Conservation (phyloP, 2,797 vertebrate genomes). For the Sebastes trivittatus region DNA sequence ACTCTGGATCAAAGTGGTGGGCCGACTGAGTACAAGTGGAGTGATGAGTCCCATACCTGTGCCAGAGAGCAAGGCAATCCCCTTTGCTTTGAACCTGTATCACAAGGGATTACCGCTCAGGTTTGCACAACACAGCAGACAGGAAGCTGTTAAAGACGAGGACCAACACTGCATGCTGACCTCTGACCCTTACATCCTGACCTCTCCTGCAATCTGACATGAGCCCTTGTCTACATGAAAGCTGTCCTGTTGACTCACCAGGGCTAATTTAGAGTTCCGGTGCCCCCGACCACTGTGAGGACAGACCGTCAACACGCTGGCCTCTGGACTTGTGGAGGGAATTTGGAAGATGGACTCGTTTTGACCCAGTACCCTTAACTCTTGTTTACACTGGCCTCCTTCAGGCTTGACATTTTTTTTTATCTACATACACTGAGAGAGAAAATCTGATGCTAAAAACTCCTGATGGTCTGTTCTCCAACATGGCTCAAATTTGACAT, state of each 20-base stretch:
- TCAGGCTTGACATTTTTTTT: background rate
- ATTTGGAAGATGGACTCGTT: constrained; percentile 38
- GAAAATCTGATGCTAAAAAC: background rate
- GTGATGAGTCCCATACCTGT: constrained; percentile 36
- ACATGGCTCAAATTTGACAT: background rate
- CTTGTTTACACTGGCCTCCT: background rate
- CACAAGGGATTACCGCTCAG: constrained; percentile 61
- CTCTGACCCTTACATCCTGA: constrained; percentile 73
- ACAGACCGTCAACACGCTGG: constrained; percentile 59
- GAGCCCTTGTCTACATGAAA: constrained; percentile 77
- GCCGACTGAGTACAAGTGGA: constrained; percentile 4
- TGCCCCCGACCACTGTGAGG: constrained; percentile 60
- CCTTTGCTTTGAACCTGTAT: constrained; percentile 68
- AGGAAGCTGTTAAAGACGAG: constrained; percentile 79
- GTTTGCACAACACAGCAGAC: constrained; percentile 69
- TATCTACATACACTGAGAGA: no score
- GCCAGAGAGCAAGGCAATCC: constrained; percentile 28
- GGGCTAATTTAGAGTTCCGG: constrained; percentile 77
- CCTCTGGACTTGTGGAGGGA: constrained; percentile 35
- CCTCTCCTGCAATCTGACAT: constrained; percentile 73
- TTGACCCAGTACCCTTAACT: constrained; percentile 7
- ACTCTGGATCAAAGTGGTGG: background rate
- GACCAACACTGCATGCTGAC: constrained; percentile 69
- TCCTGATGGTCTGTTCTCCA: background rate
- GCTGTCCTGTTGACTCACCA: constrained; percentile 69